phyloP scores from a whole-genome alignment of 1,140 invertebrate genomes.

The Drosophila nebulosa region DNA sequence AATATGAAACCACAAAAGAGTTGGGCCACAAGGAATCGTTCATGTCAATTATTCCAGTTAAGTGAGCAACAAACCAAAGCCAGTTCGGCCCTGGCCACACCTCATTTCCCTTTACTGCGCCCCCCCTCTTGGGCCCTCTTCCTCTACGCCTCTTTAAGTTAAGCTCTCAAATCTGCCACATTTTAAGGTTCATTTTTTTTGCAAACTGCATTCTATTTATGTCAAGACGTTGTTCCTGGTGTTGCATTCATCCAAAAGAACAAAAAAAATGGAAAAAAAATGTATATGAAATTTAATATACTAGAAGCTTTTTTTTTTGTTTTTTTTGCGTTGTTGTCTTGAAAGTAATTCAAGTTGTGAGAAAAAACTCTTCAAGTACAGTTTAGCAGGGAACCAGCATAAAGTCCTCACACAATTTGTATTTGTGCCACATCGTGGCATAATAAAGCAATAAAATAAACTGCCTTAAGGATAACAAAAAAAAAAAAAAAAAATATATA shows the following conservation, averaged over 20 bases:
- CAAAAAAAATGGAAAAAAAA: not conserved
- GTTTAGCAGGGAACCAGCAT: conserved; percentile 40
- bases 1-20: conserved; percentile 79
- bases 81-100: conserved; percentile 3
- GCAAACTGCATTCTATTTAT: conserved; percentile 34
- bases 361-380: conserved; percentile 23
- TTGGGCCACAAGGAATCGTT: conserved; percentile 68
- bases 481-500: too few relatives aligned
- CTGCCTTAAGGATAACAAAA: conserved; percentile 65
- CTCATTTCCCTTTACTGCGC: not conserved
- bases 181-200: too few relatives aligned
- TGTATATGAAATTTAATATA: conserved; percentile 44
- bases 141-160: not conserved
- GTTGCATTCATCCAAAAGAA: conserved; percentile 22
- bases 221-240: conserved; percentile 3
- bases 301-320: too few relatives aligned
- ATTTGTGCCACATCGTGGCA: conserved; percentile 40
- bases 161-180: conserved; percentile 3
- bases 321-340: too few relatives aligned
- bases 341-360: conserved; percentile 49
- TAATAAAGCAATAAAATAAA: conserved; percentile 77
- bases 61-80: conserved; percentile 77
- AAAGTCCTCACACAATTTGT: conserved; percentile 54
- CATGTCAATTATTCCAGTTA: conserved; percentile 80
- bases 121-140: not conserved